These are phyloP conservation scores for Tuta absoluta DNA, from an alignment of 2,888 invertebrate species.

Conservation along the genomic window DNA sequence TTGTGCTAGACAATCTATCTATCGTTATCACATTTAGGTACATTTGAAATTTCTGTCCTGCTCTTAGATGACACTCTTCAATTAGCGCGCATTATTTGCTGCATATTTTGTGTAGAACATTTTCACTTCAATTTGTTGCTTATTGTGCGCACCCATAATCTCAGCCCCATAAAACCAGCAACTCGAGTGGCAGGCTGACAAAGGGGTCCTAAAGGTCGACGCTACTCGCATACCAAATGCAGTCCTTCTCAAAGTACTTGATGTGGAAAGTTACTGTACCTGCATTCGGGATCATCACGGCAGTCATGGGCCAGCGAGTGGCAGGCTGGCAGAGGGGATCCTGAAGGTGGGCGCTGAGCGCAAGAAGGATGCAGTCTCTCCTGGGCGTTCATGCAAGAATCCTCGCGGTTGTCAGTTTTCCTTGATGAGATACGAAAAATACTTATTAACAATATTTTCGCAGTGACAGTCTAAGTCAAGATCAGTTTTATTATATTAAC, in stretches of 20 bases:
- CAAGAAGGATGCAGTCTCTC: constrained; percentile 94
- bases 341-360: constrained; percentile 88
- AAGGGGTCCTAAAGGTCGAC: background rate
- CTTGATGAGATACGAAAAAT: constrained; percentile 82
- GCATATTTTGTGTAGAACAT: too few species aligned
- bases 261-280: constrained; percentile 64
- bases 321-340: constrained; percentile 90
- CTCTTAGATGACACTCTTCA: too few species aligned
- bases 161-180: too few species aligned
- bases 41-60: too few species aligned
- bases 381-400: constrained; percentile 93
- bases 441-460: background rate
- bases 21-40: too few species aligned
- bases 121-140: too few species aligned
- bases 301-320: constrained; percentile 92
- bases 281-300: constrained; percentile 91
- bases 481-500: background rate
- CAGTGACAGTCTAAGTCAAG: background rate
- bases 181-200: too few species aligned
- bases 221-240: background rate
- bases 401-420: constrained; percentile 92
- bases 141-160: too few species aligned
- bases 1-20: too few species aligned
- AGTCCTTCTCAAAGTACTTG: background rate
- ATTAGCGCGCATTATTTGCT: too few species aligned